Evolutionary conservation across 2,113 vertebrate species (phyloP).

Genomic region (Dipodomys stephensi): DNA sequence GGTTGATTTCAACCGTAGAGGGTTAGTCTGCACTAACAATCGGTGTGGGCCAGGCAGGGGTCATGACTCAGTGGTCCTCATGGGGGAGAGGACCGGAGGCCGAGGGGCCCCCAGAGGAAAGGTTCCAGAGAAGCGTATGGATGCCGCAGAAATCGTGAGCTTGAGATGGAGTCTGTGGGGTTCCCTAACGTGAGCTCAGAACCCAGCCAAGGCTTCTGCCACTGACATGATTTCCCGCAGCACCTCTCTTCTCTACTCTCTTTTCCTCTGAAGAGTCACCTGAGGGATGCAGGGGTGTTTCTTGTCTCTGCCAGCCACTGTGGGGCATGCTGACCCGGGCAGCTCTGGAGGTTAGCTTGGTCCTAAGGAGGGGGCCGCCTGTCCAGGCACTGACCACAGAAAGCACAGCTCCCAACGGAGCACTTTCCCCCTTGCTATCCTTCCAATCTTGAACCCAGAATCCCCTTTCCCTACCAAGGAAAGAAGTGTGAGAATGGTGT

Average conservation of each 20-base stretch:
- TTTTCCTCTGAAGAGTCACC: not conserved
- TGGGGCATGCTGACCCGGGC: not conserved
- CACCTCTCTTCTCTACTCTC: fast-evolving
- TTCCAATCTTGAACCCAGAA: no score
- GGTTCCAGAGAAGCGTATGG: fast-evolving
- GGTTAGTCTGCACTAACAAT: fast-evolving
- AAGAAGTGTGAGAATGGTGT: no score
- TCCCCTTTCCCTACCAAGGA: no score
- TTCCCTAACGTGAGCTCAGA: not conserved
- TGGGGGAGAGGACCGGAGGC: not conserved
- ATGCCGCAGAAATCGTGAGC: not conserved
- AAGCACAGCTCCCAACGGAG: not conserved
- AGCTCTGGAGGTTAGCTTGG: not conserved
- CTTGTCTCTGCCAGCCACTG: not conserved
- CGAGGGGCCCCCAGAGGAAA: not conserved
- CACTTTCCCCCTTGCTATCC: not conserved
- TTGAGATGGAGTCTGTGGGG: not conserved
- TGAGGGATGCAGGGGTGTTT: not conserved
- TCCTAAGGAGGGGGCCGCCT: not conserved
- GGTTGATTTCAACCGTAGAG: not conserved
- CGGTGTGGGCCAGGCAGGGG: no score
- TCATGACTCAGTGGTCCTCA: fast-evolving
- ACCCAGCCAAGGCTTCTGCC: fast-evolving
- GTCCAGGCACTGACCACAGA: not conserved
- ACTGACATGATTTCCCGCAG: not conserved